Evolutionary conservation across 2,113 vertebrate genomes (phyloP).

Genomic region (Suncus etruscus): DNA sequence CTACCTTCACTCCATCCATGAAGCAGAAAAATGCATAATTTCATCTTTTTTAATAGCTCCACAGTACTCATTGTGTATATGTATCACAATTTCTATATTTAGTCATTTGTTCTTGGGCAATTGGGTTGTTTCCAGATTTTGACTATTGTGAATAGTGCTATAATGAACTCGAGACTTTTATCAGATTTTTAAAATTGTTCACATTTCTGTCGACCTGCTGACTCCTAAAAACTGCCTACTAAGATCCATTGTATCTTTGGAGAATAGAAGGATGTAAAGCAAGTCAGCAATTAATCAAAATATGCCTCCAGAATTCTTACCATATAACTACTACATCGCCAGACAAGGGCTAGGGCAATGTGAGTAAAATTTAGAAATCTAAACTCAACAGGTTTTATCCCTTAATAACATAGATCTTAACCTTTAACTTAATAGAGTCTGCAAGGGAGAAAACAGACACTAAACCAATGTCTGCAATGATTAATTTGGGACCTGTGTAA

Average conservation of each 20-base stretch:
- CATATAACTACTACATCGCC: neutral
- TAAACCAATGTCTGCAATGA: neutral
- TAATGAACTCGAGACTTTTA: too few relatives aligned
- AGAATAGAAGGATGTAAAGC: conserved; percentile 1
- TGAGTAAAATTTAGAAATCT: neutral
- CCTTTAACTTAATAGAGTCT: neutral
- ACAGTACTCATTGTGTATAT: too few relatives aligned
- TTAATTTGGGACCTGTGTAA: neutral
- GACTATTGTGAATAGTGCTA: too few relatives aligned
- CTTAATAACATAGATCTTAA: too few relatives aligned
- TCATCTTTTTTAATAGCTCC: too few relatives aligned
- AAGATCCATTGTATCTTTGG: neutral
- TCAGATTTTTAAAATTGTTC: too few relatives aligned
- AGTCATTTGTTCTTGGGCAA: too few relatives aligned
- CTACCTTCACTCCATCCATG: too few relatives aligned
- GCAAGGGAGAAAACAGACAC: neutral
- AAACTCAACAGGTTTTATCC: too few relatives aligned
- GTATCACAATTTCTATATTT: too few relatives aligned
- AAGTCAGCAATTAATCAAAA: conserved; percentile 9
- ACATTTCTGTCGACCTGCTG: neutral
- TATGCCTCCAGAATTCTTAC: neutral
- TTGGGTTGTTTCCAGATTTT: too few relatives aligned
- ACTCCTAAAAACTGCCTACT: neutral
- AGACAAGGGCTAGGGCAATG: neutral
- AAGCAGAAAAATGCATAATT: too few relatives aligned